Evolutionary conservation across 2,797 vertebrate species (phyloP).

Genomic region (Numenius phaeopus): DNA sequence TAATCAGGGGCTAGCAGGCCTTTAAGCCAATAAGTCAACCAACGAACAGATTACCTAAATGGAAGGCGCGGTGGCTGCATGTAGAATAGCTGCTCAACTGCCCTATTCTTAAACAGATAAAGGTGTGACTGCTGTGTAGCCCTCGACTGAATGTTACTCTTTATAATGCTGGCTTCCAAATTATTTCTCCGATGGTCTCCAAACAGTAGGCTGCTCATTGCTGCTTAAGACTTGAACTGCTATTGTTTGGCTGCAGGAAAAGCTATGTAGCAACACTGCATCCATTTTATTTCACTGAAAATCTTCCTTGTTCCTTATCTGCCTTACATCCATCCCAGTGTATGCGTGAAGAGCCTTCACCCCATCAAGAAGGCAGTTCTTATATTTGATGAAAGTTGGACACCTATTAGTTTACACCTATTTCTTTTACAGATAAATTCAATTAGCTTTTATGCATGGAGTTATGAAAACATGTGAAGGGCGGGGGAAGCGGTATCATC

Average conservation of each 20-base stretch:
- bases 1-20: not conserved
- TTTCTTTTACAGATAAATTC: not conserved
- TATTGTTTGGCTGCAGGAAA: not conserved
- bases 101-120: not conserved
- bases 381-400: not conserved
- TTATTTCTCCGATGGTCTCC: not conserved
- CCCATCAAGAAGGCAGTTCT: not conserved
- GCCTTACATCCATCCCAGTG: not conserved
- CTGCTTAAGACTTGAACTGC: not conserved
- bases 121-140: not conserved
- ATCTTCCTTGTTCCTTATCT: too few species aligned
- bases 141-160: not conserved
- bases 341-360: not conserved
- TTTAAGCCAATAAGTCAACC: not conserved
- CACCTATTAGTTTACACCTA: not conserved
- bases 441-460: not conserved
- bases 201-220: not conserved
- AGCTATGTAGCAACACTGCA: not conserved
- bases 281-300: not conserved
- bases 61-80: not conserved
- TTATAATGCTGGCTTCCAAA: not conserved
- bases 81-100: not conserved
- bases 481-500: not conserved
- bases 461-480: not conserved
- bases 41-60: not conserved